These are phyloP conservation scores for Caenorhabditis sp. DNA, from an alignment of 2,888 invertebrate genomes.

Conservation along the genomic window DNA sequence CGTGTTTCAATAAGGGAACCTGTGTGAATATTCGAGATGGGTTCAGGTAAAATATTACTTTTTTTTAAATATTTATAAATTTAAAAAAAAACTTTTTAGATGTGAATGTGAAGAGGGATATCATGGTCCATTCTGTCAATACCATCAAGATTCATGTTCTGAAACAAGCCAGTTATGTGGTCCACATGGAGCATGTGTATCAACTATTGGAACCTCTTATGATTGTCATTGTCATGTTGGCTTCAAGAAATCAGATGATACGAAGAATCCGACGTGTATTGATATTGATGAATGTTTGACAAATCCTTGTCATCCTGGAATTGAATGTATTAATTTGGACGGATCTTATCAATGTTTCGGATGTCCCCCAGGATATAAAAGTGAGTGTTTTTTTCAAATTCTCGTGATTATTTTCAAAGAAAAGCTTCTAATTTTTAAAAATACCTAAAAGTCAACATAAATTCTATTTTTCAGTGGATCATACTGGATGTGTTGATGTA, in stretches of 20 bases:
- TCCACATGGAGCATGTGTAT: conserved; percentile 47
- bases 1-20: conserved; percentile 60
- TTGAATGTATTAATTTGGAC: conserved; percentile 86
- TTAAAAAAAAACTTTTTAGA: conserved; percentile 64
- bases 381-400: conserved; percentile 16
- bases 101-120: conserved; percentile 71
- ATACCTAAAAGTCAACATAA: too few species aligned
- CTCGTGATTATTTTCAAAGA: too few species aligned
- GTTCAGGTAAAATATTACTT: conserved; percentile 14
- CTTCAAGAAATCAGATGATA: conserved; percentile 80
- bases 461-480: conserved; percentile 19
- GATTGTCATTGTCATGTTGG: conserved; percentile 78
- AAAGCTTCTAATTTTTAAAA: neutral
- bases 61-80: too few species aligned
- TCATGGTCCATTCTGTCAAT: conserved; percentile 64
- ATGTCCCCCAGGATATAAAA: conserved; percentile 80
- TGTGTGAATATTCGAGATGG: conserved; percentile 60
- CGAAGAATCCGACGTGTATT: conserved; percentile 79
- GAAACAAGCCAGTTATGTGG: conserved; percentile 52
- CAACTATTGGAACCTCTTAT: conserved; percentile 60
- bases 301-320: conserved; percentile 72
- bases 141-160: conserved; percentile 49
- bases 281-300: conserved; percentile 77
- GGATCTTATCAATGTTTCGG: conserved; percentile 87
- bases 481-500: conserved; percentile 80